phyloP scores from a whole-genome alignment of 1,140 invertebrate species.

The Calosoma granatense region DNA sequence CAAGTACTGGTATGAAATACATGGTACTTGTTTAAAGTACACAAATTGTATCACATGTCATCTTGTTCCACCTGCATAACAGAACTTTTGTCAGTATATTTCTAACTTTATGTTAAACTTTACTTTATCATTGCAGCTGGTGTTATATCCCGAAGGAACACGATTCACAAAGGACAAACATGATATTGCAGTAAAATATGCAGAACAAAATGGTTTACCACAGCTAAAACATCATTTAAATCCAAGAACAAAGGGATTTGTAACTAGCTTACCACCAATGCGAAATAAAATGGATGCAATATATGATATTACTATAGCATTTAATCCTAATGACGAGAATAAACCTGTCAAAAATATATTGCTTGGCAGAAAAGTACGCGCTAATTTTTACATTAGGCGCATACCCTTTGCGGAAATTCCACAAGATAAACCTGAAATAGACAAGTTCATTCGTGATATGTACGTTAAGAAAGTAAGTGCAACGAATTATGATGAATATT shows the following conservation, averaged over 20 bases:
- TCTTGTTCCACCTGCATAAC: too few relatives aligned
- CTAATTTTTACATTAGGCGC: slow-evolving; percentile 8
- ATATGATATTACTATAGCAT: slow-evolving; percentile 14
- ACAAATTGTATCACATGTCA: too few relatives aligned
- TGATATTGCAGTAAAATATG: slow-evolving; percentile 8
- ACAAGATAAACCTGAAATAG: too few relatives aligned
- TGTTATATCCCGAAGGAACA: slow-evolving; percentile 85
- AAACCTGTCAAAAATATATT: slow-evolving; percentile 14
- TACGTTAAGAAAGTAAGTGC: too few relatives aligned
- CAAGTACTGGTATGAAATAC: background rate
- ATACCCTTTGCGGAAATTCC: background rate
- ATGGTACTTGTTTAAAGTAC: too few relatives aligned
- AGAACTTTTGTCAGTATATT: too few relatives aligned
- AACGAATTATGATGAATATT: too few relatives aligned
- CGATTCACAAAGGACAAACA: slow-evolving; percentile 52
- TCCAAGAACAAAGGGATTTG: slow-evolving; percentile 67
- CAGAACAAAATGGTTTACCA: slow-evolving; percentile 14
- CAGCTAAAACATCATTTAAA: slow-evolving; percentile 13
- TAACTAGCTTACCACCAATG: slow-evolving; percentile 54
- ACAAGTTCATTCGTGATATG: too few relatives aligned
- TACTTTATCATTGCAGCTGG: slow-evolving; percentile 53
- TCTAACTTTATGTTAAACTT: too few relatives aligned
- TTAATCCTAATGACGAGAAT: slow-evolving; percentile 15
- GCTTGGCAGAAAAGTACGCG: slow-evolving; percentile 12
- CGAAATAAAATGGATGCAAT: slow-evolving; percentile 55